Evolutionary conservation across 1,140 invertebrate species (phyloP).

Genomic region (Drosophila paulistorum): DNA sequence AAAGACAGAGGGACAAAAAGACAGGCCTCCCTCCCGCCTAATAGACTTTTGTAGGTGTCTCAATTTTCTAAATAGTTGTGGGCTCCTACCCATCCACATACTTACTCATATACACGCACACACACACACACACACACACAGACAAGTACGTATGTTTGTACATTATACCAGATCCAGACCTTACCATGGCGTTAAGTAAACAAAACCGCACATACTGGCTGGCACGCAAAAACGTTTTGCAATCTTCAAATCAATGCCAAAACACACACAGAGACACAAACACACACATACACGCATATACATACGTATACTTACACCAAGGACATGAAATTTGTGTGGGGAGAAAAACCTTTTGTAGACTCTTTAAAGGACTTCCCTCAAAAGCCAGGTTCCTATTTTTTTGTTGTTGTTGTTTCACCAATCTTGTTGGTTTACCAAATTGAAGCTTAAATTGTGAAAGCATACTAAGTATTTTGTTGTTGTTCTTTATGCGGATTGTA

Average conservation of each 20-base stretch:
- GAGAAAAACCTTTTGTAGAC: constrained; percentile 49
- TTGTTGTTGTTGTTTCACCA: constrained; percentile 3
- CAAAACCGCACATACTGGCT: constrained; percentile 31
- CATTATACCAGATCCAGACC: constrained; percentile 5
- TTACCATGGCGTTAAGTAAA: constrained; percentile 29
- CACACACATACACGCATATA: constrained; percentile 1
- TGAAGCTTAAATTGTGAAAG: constrained; percentile 65
- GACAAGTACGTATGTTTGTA: constrained; percentile 10
- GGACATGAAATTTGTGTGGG: constrained; percentile 29
- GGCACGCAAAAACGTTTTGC: constrained; percentile 44
- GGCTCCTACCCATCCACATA: constrained; percentile 3
- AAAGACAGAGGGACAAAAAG: neutral
- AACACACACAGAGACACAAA: constrained; percentile 10
- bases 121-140: constrained; percentile 30
- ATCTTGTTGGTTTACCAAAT: constrained; percentile 69
- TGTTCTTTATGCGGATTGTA: constrained; percentile 42
- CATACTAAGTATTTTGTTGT: constrained; percentile 49
- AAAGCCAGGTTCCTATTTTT: constrained; percentile 33
- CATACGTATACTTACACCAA: constrained; percentile 48
- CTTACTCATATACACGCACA: constrained; percentile 25
- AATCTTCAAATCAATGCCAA: constrained; percentile 67
- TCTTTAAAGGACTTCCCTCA: constrained; percentile 46
- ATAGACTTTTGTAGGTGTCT: constrained; percentile 77
- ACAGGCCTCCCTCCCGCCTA: constrained; percentile 39
- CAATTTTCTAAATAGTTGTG: constrained; percentile 78